These are phyloP conservation scores for Acanthurus leucopareius DNA, from an alignment of 2,797 vertebrate genomes.

Conservation along the genomic window DNA sequence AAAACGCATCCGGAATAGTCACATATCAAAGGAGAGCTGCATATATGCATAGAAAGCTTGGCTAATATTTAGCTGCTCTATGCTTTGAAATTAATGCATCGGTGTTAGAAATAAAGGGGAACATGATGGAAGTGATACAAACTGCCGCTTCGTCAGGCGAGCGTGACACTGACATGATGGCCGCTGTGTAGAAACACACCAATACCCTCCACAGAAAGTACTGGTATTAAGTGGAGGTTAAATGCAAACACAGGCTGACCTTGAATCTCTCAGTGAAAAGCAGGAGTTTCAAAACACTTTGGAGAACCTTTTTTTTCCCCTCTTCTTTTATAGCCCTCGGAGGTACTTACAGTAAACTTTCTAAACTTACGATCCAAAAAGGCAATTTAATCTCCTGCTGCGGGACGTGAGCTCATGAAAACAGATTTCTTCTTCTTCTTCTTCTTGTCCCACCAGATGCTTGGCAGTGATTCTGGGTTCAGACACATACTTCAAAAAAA, in stretches of 20 bases:
- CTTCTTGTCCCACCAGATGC: conserved; percentile 48
- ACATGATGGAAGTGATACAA: too few species aligned
- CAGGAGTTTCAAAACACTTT: conserved; percentile 44
- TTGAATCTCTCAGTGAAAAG: conserved; percentile 35
- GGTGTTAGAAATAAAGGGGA: too few species aligned
- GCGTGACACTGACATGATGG: too few species aligned
- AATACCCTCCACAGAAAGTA: not conserved
- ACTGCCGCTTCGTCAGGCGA: too few species aligned
- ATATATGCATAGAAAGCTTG: too few species aligned
- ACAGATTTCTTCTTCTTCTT: conserved; percentile 67
- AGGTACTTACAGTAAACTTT: conserved; percentile 66
- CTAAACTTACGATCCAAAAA: conserved; percentile 66
- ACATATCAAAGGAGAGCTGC: too few species aligned
- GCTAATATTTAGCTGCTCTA: too few species aligned
- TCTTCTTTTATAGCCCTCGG: conserved; percentile 34
- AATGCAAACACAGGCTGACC: conserved; percentile 40
- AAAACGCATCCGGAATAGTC: too few species aligned
- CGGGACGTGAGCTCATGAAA: conserved; percentile 59
- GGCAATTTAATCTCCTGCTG: conserved; percentile 73
- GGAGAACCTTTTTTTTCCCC: conserved; percentile 36
- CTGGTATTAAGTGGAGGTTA: conserved; percentile 4
- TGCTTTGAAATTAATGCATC: too few species aligned
- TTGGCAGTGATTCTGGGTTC: conserved; percentile 53
- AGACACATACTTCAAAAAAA: conserved; percentile 30
- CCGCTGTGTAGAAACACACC: too few species aligned